Evolutionary conservation across 2,888 invertebrate species (phyloP).

Genomic region (Nemoura dubitans): DNA sequence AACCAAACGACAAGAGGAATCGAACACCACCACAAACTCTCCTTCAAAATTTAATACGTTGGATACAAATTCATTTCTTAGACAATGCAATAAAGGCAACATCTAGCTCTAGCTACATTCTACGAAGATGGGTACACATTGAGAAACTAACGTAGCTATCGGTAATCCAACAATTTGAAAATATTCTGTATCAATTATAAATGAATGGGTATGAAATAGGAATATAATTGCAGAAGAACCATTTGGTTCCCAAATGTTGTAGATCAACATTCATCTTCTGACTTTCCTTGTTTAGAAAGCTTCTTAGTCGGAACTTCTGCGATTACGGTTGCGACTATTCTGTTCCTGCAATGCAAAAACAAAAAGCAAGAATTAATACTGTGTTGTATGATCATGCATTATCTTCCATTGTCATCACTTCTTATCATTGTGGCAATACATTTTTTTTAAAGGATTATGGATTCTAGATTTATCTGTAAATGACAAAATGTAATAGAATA

Average conservation of each 20-base stretch:
- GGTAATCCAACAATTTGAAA: not conserved
- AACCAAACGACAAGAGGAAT: not conserved
- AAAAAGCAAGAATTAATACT: not conserved
- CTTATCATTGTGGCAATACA: not conserved
- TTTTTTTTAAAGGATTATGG: not conserved
- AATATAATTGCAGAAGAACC: not conserved
- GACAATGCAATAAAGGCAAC: not conserved
- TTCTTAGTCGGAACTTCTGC: slow-evolving; percentile 10
- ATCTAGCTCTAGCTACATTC: not conserved
- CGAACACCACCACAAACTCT: not conserved
- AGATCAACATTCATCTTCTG: not conserved
- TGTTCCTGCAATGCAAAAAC: slow-evolving; percentile 20
- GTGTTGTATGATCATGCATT: not conserved
- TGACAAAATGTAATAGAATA: too few relatives aligned
- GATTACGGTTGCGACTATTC: slow-evolving; percentile 20
- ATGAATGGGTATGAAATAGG: not conserved
- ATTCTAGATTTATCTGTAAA: too few relatives aligned
- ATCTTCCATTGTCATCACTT: not conserved
- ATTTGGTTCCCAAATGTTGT: not conserved
- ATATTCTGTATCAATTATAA: not conserved
- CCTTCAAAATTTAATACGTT: not conserved
- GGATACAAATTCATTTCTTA: not conserved
- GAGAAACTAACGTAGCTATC: not conserved
- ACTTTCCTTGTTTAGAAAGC: not conserved
- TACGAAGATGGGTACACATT: not conserved